Evolutionary conservation across 2,113 vertebrate genomes (phyloP).

Genomic region (Struthio camelus): DNA sequence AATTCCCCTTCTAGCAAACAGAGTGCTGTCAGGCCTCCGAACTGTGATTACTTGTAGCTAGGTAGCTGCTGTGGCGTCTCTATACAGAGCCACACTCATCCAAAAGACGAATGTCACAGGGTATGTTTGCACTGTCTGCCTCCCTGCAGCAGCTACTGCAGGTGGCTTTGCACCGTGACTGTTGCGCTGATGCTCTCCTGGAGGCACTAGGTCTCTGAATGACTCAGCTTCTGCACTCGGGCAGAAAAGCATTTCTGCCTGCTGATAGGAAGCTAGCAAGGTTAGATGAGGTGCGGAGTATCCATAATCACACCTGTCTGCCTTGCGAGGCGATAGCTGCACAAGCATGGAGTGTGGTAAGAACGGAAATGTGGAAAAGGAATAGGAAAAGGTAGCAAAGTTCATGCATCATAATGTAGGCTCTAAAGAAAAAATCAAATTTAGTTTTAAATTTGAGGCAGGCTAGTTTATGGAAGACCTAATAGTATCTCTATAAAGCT

Average conservation of each 20-base stretch:
- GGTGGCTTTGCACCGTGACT: not conserved
- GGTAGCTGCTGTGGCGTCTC: not conserved
- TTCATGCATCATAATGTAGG: not conserved
- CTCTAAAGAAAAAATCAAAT: not conserved
- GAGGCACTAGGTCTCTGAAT: not conserved
- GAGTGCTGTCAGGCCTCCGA: not conserved
- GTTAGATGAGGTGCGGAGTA: slow-evolving; percentile 42
- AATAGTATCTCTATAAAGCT: not conserved
- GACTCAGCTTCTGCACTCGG: slow-evolving; percentile 23
- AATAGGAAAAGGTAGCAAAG: not conserved
- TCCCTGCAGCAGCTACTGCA: not conserved
- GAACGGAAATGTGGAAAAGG: not conserved
- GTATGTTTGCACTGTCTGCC: rapidly evolving
- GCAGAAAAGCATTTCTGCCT: slow-evolving; percentile 10
- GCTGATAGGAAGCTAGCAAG: slow-evolving; percentile 5
- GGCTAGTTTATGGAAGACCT: not conserved
- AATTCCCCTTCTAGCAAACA: not conserved
- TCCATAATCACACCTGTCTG: slow-evolving; percentile 42
- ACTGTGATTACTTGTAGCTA: not conserved
- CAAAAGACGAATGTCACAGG: not conserved
- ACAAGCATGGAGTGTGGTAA: slow-evolving; percentile 12
- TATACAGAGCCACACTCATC: not conserved
- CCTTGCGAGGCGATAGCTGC: slow-evolving; percentile 38
- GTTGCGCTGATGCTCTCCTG: rapidly evolving
- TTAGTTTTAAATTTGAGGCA: not conserved